Percentiles rank a stretch among this genome's conserved stretches.
Conservation (phyloP, 2,113 vertebrate genomes). For the Poeciliopsis retropinna region DNA sequence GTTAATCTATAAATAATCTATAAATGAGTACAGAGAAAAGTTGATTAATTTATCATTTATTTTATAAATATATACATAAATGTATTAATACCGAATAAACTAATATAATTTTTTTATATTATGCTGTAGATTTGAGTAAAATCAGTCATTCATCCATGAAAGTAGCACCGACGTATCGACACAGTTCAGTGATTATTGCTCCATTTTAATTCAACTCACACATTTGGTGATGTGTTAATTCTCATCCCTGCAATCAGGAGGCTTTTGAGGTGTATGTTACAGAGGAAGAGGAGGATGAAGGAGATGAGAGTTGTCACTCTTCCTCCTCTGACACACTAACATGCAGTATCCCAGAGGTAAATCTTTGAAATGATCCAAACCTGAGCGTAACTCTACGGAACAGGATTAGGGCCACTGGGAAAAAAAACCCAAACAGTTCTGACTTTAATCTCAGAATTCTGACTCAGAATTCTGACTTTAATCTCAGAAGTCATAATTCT, state of each 20-base stretch:
- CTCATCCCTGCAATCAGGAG: slow-evolving; percentile 63
- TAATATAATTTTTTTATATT: neutral
- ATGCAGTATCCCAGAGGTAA: slow-evolving; percentile 80
- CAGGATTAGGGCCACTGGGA: too few species aligned
- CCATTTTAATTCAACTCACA: slow-evolving; percentile 5
- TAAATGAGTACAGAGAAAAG: too few species aligned
- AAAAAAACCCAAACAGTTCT: too few species aligned
- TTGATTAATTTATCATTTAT: too few species aligned
- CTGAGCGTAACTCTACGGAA: slow-evolving; percentile 11
- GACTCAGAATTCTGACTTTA: too few species aligned
- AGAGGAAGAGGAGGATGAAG: slow-evolving; percentile 74
- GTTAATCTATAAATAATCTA: too few species aligned
- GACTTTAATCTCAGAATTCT: too few species aligned
- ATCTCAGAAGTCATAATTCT: too few species aligned
- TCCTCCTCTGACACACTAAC: slow-evolving; percentile 82
- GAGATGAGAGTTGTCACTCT: slow-evolving; percentile 68
- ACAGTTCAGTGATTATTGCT: neutral
- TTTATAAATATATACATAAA: too few species aligned
- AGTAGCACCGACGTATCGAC: neutral
- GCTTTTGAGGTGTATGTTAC: slow-evolving; percentile 45
- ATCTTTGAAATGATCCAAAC: slow-evolving; percentile 12
- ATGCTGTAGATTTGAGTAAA: neutral
- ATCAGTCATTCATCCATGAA: neutral
- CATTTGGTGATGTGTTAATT: slow-evolving; percentile 31
- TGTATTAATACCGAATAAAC: too few species aligned